Evolutionary conservation across 1,140 invertebrate species (phyloP).

Genomic region (Homalodisca vitripennis): DNA sequence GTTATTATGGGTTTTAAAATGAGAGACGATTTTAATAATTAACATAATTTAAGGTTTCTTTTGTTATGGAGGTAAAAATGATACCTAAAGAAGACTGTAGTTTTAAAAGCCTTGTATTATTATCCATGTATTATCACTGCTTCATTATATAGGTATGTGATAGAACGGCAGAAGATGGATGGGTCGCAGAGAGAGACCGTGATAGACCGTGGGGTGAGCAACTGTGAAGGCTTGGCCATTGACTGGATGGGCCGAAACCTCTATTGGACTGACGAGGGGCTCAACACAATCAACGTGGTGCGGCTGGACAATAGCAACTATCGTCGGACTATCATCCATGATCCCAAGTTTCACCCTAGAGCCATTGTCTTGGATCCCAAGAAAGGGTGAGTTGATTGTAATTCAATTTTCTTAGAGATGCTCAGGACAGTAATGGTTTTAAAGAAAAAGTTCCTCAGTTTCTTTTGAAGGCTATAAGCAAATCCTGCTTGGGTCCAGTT

Average conservation of each 20-base stretch:
- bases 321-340: constrained; percentile 55
- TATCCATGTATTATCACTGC: too few species aligned
- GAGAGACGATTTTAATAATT: too few species aligned
- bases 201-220: constrained; percentile 51
- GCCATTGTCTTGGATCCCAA: constrained; percentile 69
- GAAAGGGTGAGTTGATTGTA: constrained; percentile 47
- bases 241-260: constrained; percentile 79
- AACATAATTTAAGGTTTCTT: too few species aligned
- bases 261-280: constrained; percentile 76
- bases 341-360: constrained; percentile 57
- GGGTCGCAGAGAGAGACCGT: constrained; percentile 47
- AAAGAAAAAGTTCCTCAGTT: too few species aligned
- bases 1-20: too few species aligned
- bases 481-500: too few species aligned
- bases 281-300: constrained; percentile 60
- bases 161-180: constrained; percentile 51
- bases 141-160: constrained; percentile 54
- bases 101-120: too few species aligned
- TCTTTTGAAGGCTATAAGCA: too few species aligned
- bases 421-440: too few species aligned
- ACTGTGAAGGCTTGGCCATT: constrained; percentile 68
- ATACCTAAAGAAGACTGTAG: too few species aligned
- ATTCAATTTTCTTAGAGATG: neutral
- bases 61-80: too few species aligned
- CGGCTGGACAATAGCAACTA: constrained; percentile 54